These are phyloP conservation scores for Porites cylindrica DNA, from an alignment of 92 coral and sea anemone species.

Conservation along the genomic window DNA sequence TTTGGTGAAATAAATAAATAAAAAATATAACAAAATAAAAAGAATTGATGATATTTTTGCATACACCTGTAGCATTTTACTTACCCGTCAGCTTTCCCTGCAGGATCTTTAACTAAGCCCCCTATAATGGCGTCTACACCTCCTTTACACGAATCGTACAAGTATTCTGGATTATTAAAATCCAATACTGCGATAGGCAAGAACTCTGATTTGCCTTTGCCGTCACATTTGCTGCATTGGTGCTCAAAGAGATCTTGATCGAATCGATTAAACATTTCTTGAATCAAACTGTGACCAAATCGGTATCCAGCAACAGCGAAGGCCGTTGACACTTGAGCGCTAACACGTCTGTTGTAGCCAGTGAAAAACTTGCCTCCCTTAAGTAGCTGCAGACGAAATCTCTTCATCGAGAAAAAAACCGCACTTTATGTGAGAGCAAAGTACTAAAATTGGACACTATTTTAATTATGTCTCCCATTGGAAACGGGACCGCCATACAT, in stretches of 20 bases:
- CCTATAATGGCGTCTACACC: conserved; percentile 60
- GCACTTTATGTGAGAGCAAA: too few species aligned
- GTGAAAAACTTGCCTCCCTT: conserved; percentile 24
- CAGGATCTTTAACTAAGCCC: conserved; percentile 38
- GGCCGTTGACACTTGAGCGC: conserved; percentile 56
- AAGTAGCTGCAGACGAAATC: neutral
- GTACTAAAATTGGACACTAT: too few species aligned
- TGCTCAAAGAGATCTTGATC: conserved; percentile 29
- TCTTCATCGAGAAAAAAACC: neutral
- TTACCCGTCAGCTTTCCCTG: conserved; percentile 57
- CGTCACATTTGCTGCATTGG: conserved; percentile 11
- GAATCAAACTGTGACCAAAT: conserved; percentile 70
- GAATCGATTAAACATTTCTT: conserved; percentile 46
- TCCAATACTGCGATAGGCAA: conserved; percentile 39
- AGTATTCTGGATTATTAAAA: conserved; percentile 52
- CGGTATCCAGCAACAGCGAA: conserved; percentile 80
- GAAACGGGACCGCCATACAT: too few species aligned
- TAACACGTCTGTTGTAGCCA: conserved; percentile 46
- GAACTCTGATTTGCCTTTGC: conserved; percentile 25
- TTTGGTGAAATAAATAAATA: too few species aligned
- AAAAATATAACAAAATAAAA: too few species aligned
- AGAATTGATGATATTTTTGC: too few species aligned
- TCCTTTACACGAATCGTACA: conserved; percentile 53
- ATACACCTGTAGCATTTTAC: neutral
- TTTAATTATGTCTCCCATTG: too few species aligned